Percentiles rank a stretch among this genome's conserved stretches.
These are phyloP conservation scores for Tipula vernalis DNA, from an alignment of 2,888 invertebrate species.

Conservation along the genomic window DNA sequence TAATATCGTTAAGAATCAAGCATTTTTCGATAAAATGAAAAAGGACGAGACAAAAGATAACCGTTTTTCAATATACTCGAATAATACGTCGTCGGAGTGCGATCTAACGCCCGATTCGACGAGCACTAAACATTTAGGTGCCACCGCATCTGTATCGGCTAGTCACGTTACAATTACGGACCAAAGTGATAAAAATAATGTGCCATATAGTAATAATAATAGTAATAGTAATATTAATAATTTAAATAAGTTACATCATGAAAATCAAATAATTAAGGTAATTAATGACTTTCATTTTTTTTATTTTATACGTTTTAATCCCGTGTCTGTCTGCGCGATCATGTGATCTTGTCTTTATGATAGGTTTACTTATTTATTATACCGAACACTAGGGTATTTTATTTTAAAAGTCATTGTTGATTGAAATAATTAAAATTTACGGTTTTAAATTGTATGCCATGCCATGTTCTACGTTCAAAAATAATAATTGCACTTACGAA, in stretches of 20 bases:
- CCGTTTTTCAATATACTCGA: neutral
- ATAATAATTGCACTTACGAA: no score
- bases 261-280: neutral
- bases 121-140: neutral
- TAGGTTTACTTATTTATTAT: neutral
- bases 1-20: constrained; percentile 10
- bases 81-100: neutral
- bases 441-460: no score
- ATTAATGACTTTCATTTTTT: neutral
- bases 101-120: neutral
- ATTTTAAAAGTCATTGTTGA: neutral
- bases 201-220: neutral
- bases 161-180: neutral
- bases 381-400: no score
- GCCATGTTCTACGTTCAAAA: no score
- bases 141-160: neutral
- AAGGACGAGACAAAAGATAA: neutral
- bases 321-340: neutral
- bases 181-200: neutral
- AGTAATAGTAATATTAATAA: neutral
- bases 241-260: neutral
- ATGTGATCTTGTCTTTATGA: neutral
- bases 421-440: neutral
- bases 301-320: neutral
- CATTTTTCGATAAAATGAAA: constrained; percentile 11